A percentile compares a stretch with the other conserved stretches of the same genome.
Conservation (phyloP, 1,140 invertebrate genomes). For the Macrobrachium rosenbergii region DNA sequence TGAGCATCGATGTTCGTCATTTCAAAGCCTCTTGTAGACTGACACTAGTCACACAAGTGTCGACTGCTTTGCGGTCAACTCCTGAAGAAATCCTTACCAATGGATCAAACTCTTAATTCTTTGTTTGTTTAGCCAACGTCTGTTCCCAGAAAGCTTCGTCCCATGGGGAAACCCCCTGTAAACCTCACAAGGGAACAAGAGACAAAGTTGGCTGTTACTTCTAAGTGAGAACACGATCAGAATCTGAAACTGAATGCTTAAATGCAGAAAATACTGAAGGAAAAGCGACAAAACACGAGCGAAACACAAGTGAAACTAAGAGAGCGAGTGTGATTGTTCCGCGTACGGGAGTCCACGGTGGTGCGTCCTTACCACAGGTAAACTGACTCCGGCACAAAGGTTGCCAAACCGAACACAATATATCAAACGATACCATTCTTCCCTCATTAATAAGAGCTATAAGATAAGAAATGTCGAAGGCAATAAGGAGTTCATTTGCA, state of each 20-base stretch:
- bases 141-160: conserved; percentile 38
- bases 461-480: too few relatives aligned
- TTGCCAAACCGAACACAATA: conserved; percentile 12
- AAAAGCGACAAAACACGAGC: not conserved
- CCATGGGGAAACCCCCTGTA: not conserved
- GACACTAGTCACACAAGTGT: conserved; percentile 52
- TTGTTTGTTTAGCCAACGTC: conserved; percentile 10
- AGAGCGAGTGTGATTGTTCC: too few relatives aligned
- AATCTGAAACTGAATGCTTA: too few relatives aligned
- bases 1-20: conserved; percentile 31
- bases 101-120: conserved; percentile 42
- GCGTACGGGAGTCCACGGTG: too few relatives aligned
- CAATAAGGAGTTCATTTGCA: too few relatives aligned
- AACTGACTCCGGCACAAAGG: conserved; percentile 9
- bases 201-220: too few relatives aligned
- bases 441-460: too few relatives aligned
- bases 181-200: not conserved
- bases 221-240: too few relatives aligned
- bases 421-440: not conserved
- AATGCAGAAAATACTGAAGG: not conserved
- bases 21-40: conserved; percentile 43
- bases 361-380: conserved; percentile 4
- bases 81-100: conserved; percentile 55
- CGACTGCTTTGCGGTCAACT: conserved; percentile 53
- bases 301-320: not conserved